Base-by-base conservation (phyloP, 2,113 vertebrate genomes). In the Miniopterus natalensis region DNA sequence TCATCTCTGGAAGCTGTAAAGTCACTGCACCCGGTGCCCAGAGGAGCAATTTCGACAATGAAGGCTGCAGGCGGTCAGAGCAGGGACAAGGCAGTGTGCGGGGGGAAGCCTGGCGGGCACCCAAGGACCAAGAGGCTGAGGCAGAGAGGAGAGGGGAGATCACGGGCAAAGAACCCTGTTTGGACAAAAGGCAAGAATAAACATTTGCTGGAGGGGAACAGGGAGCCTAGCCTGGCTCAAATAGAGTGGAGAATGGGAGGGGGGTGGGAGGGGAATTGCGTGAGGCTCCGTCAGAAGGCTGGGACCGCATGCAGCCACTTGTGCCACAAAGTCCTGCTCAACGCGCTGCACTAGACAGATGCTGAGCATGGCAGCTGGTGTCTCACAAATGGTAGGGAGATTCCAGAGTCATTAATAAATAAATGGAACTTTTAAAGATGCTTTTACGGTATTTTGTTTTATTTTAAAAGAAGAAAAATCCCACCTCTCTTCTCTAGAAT, bases 351-450 rank as follows among this genome's bases (percentile, higher is more conserved):
- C 21, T 8, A 61, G 86, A 45, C 17, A 11, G 25, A 40, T 1
- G n/a, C 21, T 11, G 0, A 9, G 23, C 6, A 2, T 6, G 31
- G 25, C 2, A 12, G 57, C 13, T 2, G 2, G 21, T 9, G 31
- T 45, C 87, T 75, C 85, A 42, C 8, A 45, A 65, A 80, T 71
- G 5, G 10, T 23, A 53, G 55, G 53, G 18, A 90, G 53, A 5
- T n/a, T 61, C 66, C 55, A 77, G 63, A 49, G 42, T 73, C 9
- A 1, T 57, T 87, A 20, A 59, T 45, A 75, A 83, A 29, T 68
- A 47, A 40, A 36, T 51, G 25, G 65, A 40, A 63, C 59, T 49
- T n/a, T 29, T 49, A 31, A n/a, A 83, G 86, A 84, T 61, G 40
- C 5, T 49, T 78, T 15, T 31, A 18, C 14, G 29, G 36, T 25